Evolutionary conservation across 1,140 invertebrate genomes (phyloP).

Genomic region (Dendroctonus ponderosae): DNA sequence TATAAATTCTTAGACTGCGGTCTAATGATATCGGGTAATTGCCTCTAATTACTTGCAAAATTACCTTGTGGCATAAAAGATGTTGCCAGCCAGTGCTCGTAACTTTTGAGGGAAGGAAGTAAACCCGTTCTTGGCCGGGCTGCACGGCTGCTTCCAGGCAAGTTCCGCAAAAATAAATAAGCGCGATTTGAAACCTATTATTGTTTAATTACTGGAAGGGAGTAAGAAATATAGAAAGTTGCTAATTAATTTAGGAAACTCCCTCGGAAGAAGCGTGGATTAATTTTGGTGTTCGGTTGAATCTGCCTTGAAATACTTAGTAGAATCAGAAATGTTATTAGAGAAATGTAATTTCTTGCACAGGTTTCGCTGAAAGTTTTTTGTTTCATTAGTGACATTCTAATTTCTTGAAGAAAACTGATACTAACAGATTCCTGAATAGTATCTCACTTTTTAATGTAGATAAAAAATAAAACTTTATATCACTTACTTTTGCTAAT

Average conservation of each 20-base stretch:
- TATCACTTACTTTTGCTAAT: too few species aligned
- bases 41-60: slow-evolving; percentile 54
- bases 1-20: slow-evolving; percentile 47
- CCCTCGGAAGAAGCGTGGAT: slow-evolving; percentile 32
- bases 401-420: too few species aligned
- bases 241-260: slow-evolving; percentile 45
- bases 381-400: background rate
- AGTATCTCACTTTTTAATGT: too few species aligned
- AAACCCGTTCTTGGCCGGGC: slow-evolving; percentile 39
- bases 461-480: too few species aligned
- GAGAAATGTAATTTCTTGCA: slow-evolving; percentile 12
- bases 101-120: slow-evolving; percentile 43
- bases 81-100: slow-evolving; percentile 47
- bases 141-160: slow-evolving; percentile 22
- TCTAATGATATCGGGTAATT: slow-evolving; percentile 53
- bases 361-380: slow-evolving; percentile 9
- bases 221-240: slow-evolving; percentile 46
- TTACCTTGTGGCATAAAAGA: slow-evolving; percentile 53
- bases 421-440: too few species aligned
- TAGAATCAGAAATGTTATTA: slow-evolving; percentile 27
- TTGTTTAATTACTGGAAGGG: slow-evolving; percentile 45
- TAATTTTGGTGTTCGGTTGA: slow-evolving; percentile 41
- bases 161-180: slow-evolving; percentile 44
- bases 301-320: slow-evolving; percentile 40
- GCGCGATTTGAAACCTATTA: slow-evolving; percentile 43